These are phyloP conservation scores for Gari tellinella DNA, from an alignment of 2,888 invertebrate species.

Conservation along the genomic window DNA sequence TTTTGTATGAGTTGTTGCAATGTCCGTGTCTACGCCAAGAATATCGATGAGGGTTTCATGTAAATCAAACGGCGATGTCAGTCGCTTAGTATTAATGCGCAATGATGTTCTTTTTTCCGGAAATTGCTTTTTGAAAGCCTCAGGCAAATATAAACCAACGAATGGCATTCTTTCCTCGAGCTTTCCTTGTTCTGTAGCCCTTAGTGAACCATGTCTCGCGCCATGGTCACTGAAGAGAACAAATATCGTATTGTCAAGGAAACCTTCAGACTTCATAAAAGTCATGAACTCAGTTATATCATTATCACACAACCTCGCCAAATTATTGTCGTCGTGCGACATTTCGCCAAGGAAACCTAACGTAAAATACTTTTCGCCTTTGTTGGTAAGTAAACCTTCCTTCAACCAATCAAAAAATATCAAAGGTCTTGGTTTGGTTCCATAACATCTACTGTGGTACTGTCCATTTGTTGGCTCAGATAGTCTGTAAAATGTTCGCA, in stretches of 20 bases:
- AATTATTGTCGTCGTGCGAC: conserved; percentile 93
- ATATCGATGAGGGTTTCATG: conserved; percentile 91
- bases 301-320: conserved; percentile 91
- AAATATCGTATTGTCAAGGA: conserved; percentile 92
- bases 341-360: conserved; percentile 96
- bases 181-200: conserved; percentile 95
- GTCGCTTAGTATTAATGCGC: conserved; percentile 88
- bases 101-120: conserved; percentile 87
- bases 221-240: conserved; percentile 98
- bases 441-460: conserved; percentile 87
- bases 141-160: conserved; percentile 92
- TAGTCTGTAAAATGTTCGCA: conserved; percentile 90
- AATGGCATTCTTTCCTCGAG: conserved; percentile 96
- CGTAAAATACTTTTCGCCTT: conserved; percentile 90
- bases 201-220: conserved; percentile 90
- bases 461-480: conserved; percentile 84
- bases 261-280: conserved; percentile 86
- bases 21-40: conserved; percentile 7
- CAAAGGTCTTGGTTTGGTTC: conserved; percentile 89
- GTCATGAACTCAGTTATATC: conserved; percentile 87
- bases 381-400: conserved; percentile 88
- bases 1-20: conserved; percentile 32
- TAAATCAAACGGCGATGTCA: conserved; percentile 96
- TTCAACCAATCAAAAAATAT: conserved; percentile 84
- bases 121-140: conserved; percentile 88